Evolutionary conservation across 2,113 vertebrate genomes (phyloP), one percentile per base, ranked within the genome.

Genomic region (Sander lucioperca): DNA sequence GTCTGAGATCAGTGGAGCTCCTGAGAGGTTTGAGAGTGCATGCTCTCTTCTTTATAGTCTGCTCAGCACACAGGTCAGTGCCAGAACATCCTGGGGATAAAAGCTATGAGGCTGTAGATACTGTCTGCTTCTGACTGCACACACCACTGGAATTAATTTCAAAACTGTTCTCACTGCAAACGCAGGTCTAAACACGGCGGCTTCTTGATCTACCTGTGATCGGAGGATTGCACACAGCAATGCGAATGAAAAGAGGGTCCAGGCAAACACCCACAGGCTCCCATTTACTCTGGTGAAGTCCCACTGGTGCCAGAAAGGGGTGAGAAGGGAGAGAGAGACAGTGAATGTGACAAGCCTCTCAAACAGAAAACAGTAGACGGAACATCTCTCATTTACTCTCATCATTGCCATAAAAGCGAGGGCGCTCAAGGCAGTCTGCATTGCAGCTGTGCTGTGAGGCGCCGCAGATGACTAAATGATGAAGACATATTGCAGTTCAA

Each of bases 201-300:
- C 62, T 56, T 10, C 4, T 68, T 69, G 43, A 83, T 85, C 92
- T 91, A 96, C 95, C 90, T 95, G 90, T 13, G 94, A 93, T 79
- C 91, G 89, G 30, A 96, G n/a, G 75, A 96, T 95, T 62, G 91
- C 89, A 88, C 93, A 93, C 9, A 97, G 85, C 83, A 96, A 64
- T 13, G 91, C 95, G 51, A 94, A 97, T 15, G 95, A 82, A 0
- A 96, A 0, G 6, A 97, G 72, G 4, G 95, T 89, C 83, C 90
- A 84, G 77, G 66, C 1, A 2, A 93, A 58, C 77, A 91, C 91
- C 82, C 95, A 95, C 54, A 96, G 69, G 21, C 67, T 56, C 25
- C 95, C 95, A 25, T 66, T 93, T n/a, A 63, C 30, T 39, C 77
- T 9, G 15, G 95, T 96, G 83, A 97, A 96, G 92, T 97, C 96